Evolutionary conservation across 1,140 invertebrate species (phyloP).

Genomic region (Nephila pilipes): DNA sequence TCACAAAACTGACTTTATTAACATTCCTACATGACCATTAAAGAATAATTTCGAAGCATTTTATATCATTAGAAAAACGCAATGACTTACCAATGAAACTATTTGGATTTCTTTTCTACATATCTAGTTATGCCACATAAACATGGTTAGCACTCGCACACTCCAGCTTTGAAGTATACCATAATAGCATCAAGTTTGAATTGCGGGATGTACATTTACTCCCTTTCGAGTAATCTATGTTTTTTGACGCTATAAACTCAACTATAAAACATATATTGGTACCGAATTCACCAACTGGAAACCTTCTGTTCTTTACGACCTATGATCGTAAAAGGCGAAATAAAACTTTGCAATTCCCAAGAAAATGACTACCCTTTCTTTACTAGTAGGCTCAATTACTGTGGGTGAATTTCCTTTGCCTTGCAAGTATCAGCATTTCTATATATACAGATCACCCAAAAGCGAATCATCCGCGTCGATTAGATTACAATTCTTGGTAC

Average conservation of each 20-base stretch:
- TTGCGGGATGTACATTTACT: constrained; percentile 32
- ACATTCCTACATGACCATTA: no score
- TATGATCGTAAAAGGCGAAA: constrained; percentile 60
- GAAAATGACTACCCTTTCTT: constrained; percentile 31
- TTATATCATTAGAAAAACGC: no score
- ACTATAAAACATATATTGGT: constrained; percentile 59
- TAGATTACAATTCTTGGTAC: no score
- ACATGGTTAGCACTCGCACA: no score
- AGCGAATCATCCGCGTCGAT: neutral
- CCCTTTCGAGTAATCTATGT: constrained; percentile 36
- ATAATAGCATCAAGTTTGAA: neutral
- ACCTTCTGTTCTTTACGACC: constrained; percentile 49
- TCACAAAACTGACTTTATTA: no score
- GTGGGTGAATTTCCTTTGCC: constrained; percentile 2
- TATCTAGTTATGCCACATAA: no score
- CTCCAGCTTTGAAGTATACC: neutral
- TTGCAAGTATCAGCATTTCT: constrained; percentile 44
- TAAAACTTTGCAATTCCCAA: constrained; percentile 44
- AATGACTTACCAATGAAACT: no score
- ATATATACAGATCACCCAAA: neutral
- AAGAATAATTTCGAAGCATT: no score
- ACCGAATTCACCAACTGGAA: constrained; percentile 26
- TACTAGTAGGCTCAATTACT: constrained; percentile 50
- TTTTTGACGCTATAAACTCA: constrained; percentile 56
- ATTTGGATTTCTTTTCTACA: no score